A percentile compares a stretch with the other conserved stretches of the same genome.
phyloP scores from a whole-genome alignment of 2,888 invertebrate genomes.

The Volucella inflata region DNA sequence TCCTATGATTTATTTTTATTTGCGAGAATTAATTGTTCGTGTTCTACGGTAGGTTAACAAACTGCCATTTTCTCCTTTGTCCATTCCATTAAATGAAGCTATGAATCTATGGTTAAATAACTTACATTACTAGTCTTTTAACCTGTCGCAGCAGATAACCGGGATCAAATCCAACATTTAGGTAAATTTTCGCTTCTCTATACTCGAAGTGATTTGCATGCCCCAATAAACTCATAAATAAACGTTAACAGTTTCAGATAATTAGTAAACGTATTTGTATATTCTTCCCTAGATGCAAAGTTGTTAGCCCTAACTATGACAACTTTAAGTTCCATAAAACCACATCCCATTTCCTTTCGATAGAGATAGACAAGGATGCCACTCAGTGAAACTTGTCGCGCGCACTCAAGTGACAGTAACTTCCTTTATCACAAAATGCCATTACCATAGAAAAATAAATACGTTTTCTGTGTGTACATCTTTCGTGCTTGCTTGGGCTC shows the following conservation, averaged over 20 bases:
- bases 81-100: too few species aligned
- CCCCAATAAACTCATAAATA: not conserved
- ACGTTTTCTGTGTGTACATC: not conserved
- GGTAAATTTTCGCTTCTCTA: too few species aligned
- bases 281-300: not conserved
- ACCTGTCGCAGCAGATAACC: too few species aligned
- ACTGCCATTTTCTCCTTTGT: too few species aligned
- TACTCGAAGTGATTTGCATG: too few species aligned
- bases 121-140: too few species aligned
- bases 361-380: not conserved
- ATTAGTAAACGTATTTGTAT: constrained; percentile 3
- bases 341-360: too few species aligned
- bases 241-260: constrained; percentile 9
- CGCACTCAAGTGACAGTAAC: constrained; percentile 64
- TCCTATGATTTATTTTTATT: too few species aligned
- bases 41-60: too few species aligned
- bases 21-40: too few species aligned
- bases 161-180: too few species aligned
- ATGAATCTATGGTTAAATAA: too few species aligned
- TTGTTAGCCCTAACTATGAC: not conserved
- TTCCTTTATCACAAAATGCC: constrained; percentile 23
- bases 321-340: not conserved
- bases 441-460: not conserved
- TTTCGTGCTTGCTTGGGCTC: not conserved
- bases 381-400: constrained; percentile 18